phyloP scores from a whole-genome alignment of 2,888 invertebrate genomes.

The Drosophila kanekoi region DNA sequence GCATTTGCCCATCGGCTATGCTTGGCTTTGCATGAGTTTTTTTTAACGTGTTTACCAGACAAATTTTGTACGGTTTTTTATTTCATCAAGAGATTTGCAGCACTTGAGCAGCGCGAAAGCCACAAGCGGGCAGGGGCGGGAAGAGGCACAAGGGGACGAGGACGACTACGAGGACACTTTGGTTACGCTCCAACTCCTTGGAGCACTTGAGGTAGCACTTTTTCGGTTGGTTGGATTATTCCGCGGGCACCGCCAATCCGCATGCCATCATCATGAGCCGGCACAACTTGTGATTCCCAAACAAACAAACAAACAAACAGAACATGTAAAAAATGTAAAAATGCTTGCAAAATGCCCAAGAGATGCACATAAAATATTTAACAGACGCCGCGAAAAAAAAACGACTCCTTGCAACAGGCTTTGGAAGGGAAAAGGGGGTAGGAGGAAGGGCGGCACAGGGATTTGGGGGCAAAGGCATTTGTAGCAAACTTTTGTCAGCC shows the following conservation, averaged over 20 bases:
- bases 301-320: constrained; percentile 16
- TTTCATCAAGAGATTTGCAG: constrained; percentile 78
- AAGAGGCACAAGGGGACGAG: background rate
- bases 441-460: background rate
- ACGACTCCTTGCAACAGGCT: background rate
- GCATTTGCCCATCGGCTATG: constrained; percentile 14
- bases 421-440: background rate
- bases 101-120: constrained; percentile 62
- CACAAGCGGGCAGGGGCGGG: constrained; percentile 15
- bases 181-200: constrained; percentile 73
- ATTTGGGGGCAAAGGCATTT: constrained; percentile 13
- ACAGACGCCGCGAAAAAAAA: constrained; percentile 58
- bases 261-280: constrained; percentile 64
- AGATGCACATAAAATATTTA: constrained; percentile 85
- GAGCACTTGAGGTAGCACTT: constrained; percentile 60
- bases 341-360: constrained; percentile 80
- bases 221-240: constrained; percentile 72
- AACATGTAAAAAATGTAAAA: constrained; percentile 65
- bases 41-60: constrained; percentile 34
- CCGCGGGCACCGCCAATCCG: constrained; percentile 63
- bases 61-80: constrained; percentile 73
- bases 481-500: constrained; percentile 34
- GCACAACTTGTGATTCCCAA: constrained; percentile 57
- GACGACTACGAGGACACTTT: constrained; percentile 64
- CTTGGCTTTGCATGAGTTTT: background rate